Evolutionary conservation across 2,888 invertebrate genomes (phyloP).

Genomic region (Xiphydria camelus): DNA sequence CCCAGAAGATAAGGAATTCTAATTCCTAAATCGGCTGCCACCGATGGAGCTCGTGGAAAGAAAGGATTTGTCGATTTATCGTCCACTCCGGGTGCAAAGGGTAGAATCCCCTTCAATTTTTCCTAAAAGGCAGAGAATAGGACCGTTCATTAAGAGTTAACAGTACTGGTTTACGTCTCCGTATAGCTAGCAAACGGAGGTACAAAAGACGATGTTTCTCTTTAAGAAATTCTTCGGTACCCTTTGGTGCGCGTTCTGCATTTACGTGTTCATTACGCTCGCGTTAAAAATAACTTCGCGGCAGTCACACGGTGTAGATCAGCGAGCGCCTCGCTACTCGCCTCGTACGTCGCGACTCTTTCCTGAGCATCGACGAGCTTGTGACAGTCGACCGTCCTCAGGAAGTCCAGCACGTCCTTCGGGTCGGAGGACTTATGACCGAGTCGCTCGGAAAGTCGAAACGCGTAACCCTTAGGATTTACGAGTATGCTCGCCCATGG

Average conservation of each 20-base stretch:
- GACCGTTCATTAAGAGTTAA: too few relatives aligned
- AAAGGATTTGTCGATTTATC: conserved; percentile 35
- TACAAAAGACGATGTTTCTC: too few relatives aligned
- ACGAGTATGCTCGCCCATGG: neutral
- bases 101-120: neutral
- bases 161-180: too few relatives aligned
- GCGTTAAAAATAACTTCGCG: neutral
- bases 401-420: conserved; percentile 34
- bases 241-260: too few relatives aligned
- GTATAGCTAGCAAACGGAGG: too few relatives aligned
- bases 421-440: conserved; percentile 36
- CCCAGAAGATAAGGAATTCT: conserved; percentile 43
- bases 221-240: too few relatives aligned
- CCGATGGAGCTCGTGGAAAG: conserved; percentile 24
- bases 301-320: neutral
- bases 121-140: conserved; percentile 23
- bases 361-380: conserved; percentile 27
- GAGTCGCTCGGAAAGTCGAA: conserved; percentile 20
- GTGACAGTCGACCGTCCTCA: conserved; percentile 31
- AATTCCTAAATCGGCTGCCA: conserved; percentile 23
- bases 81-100: conserved; percentile 35
- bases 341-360: conserved; percentile 17
- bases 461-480: neutral
- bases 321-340: conserved; percentile 13
- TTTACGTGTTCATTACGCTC: too few relatives aligned